Evolutionary conservation across 2,888 invertebrate species (phyloP).

Genomic region (Rotaria magnacalcarata): DNA sequence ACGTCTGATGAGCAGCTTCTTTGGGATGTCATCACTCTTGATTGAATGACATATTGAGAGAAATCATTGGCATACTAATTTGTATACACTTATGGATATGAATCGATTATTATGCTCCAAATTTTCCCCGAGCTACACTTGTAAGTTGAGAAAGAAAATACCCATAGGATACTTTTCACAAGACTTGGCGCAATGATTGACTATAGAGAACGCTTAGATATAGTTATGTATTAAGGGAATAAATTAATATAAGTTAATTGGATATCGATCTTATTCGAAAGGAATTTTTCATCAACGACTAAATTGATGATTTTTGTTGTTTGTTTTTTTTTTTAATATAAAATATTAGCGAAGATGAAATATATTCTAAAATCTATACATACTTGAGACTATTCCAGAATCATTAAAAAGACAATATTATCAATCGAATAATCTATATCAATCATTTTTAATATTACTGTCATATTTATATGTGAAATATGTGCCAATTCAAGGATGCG

Average conservation of each 20-base stretch:
- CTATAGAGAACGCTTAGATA: not conserved
- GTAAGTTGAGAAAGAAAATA: not conserved
- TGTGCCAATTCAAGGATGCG: no score
- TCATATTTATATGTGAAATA: no score
- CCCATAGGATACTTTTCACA: not conserved
- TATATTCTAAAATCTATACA: no score
- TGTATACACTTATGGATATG: not conserved
- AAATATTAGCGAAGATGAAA: no score
- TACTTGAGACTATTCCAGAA: no score
- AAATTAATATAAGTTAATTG: not conserved
- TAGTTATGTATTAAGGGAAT: not conserved
- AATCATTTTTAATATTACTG: no score
- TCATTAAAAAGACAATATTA: no score
- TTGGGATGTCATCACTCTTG: not conserved
- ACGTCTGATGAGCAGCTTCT: not conserved
- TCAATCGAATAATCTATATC: no score
- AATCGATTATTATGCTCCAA: not conserved
- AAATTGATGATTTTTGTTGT: no score
- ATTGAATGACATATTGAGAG: not conserved
- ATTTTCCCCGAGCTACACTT: not conserved
- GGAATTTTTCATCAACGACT: not conserved
- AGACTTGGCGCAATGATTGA: not conserved
- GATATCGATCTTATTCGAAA: not conserved
- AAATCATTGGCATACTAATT: not conserved
- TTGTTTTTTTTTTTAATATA: no score